Percentiles rank a stretch among this genome's conserved stretches.
phyloP scores from a whole-genome alignment of 30 jellyfish, hydroid and myxozoan species.

The Turritopsis rubra region DNA sequence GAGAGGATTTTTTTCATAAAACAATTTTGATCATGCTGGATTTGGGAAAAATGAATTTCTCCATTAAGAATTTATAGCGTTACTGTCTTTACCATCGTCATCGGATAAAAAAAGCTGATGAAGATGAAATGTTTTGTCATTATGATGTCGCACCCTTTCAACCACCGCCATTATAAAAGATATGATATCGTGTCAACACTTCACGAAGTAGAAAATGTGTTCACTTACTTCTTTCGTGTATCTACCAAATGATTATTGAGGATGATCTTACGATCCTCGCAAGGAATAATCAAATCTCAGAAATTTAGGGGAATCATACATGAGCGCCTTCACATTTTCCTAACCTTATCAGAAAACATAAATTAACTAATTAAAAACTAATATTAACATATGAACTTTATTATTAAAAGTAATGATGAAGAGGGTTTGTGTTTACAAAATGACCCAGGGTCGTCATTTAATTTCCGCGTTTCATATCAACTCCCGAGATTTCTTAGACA shows the following conservation, averaged over 20 bases:
- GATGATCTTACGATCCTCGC: no score
- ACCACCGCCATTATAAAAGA: background rate
- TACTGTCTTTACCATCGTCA: background rate
- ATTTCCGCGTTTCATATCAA: background rate
- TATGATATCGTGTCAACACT: background rate
- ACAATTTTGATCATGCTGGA: background rate
- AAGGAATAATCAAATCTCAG: no score
- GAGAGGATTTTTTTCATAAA: background rate
- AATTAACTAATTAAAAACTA: no score
- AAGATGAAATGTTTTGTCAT: background rate
- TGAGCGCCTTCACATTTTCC: no score
- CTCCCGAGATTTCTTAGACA: background rate
- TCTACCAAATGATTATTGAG: background rate
- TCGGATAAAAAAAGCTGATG: background rate
- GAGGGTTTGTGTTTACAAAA: background rate
- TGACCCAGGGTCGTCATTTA: no score
- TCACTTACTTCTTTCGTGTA: background rate
- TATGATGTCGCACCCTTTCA: background rate
- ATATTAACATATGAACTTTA: no score
- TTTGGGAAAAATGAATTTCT: background rate
- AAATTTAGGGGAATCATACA: no score
- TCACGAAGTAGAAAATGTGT: background rate
- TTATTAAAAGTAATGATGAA: no score
- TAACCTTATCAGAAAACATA: no score
- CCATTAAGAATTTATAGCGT: background rate